Percentiles rank a stretch among this genome's conserved stretches.
Evolutionary conservation across 2,888 invertebrate species (phyloP).

Genomic region (Gandaritis pyraliata): DNA sequence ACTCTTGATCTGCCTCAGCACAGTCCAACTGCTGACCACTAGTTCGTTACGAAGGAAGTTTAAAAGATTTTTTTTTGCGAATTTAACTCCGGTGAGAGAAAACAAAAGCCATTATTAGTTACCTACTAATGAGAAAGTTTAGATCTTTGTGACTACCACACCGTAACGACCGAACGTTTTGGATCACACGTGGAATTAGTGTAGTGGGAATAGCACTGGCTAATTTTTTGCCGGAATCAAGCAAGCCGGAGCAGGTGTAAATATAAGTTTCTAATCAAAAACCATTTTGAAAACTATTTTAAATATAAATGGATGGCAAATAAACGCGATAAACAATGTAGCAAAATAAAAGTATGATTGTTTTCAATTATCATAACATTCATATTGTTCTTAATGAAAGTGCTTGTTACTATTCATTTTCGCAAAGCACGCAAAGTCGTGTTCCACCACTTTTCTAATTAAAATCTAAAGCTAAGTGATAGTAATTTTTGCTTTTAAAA

Average conservation of each 20-base stretch:
- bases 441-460: constrained; percentile 48
- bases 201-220: too few relatives aligned
- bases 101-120: background rate
- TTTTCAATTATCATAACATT: constrained; percentile 11
- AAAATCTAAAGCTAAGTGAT: constrained; percentile 64
- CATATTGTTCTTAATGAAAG: constrained; percentile 21
- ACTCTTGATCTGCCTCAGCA: constrained; percentile 48
- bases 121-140: too few relatives aligned
- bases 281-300: too few relatives aligned
- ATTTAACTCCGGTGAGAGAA: constrained; percentile 2
- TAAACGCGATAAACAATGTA: background rate
- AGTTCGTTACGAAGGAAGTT: constrained; percentile 45
- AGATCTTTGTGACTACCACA: too few relatives aligned
- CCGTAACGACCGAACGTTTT: too few relatives aligned
- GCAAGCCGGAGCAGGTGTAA: too few relatives aligned
- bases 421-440: constrained; percentile 34
- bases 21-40: constrained; percentile 57
- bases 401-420: constrained; percentile 22
- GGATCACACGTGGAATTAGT: too few relatives aligned
- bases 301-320: too few relatives aligned
- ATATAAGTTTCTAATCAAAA: too few relatives aligned
- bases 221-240: too few relatives aligned
- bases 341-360: constrained; percentile 6
- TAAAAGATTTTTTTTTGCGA: background rate
- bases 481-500: constrained; percentile 50